A percentile compares a stretch with the other conserved stretches of the same genome.
Evolutionary conservation across 2,113 vertebrate species (phyloP).

Genomic region (Eptatretus burgeri): DNA sequence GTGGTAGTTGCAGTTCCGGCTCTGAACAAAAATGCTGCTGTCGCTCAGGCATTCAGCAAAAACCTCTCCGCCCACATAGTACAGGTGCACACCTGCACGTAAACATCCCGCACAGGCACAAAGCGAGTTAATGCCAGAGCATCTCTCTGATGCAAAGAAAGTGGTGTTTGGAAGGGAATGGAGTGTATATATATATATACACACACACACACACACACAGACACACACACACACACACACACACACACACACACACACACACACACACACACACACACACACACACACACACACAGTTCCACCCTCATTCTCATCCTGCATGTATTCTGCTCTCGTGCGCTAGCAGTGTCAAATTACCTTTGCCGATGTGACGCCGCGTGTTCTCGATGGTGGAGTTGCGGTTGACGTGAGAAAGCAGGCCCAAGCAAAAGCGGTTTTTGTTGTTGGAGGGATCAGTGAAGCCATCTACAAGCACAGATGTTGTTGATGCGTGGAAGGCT

Average conservation of each 20-base stretch:
- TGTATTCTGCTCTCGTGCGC: too few relatives aligned
- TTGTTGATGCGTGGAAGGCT: conserved; percentile 83
- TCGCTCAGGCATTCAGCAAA: conserved; percentile 91
- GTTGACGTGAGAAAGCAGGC: conserved; percentile 88
- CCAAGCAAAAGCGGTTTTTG: conserved; percentile 89
- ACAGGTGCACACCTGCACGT: conserved; percentile 57
- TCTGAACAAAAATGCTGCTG: conserved; percentile 96
- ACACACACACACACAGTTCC: background rate
- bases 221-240: too few relatives aligned
- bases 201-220: too few relatives aligned
- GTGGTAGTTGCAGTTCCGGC: conserved; percentile 95
- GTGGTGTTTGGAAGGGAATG: conserved; percentile 7
- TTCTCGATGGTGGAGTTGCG: conserved; percentile 98
- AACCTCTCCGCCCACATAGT: conserved; percentile 86
- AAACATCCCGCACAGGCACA: conserved; percentile 5
- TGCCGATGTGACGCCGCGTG: conserved; percentile 78
- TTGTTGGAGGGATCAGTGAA: conserved; percentile 98
- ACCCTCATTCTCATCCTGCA: background rate
- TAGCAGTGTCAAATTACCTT: conserved; percentile 25
- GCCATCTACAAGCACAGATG: conserved; percentile 75
- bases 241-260: too few relatives aligned
- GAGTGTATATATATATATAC: too few relatives aligned
- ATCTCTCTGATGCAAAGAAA: conserved; percentile 10
- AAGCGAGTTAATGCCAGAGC: conserved; percentile 10
- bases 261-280: background rate